Evolutionary conservation across 2,113 vertebrate species (phyloP), one percentile per base, ranked within the genome.

Genomic region (Lathamus discolor): DNA sequence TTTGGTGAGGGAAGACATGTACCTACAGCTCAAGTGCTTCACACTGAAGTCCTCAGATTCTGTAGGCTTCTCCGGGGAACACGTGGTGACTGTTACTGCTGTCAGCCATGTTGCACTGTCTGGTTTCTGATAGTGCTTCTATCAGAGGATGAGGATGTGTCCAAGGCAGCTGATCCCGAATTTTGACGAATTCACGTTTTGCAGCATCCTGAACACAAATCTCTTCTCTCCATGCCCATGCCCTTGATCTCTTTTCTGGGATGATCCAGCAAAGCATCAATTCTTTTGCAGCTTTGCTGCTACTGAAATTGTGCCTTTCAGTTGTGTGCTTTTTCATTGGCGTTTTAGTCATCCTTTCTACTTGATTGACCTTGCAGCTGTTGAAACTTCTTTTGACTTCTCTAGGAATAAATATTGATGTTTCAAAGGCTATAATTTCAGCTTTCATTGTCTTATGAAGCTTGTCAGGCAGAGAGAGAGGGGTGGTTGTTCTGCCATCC

Each of bases 161-260:
- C 31, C 31, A 27, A 17, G 13, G 20, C 37, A 85, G 43, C 17
- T 17, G 35, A 78, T 68, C 29, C 19, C 29, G 44, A 74, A 48
- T 77, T 57, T 16, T 75, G 6, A 31, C 15, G 9, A 31, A 13
- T 14, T 77, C 39, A 8, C 0, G 0, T 62, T 91, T 66, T 88
- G 43, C 6, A 11, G 41, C 25, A 13, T 90, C 29, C 15, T 43
- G 1, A 0, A 2, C 27, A 49, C 4, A 28, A 9, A 49, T 41
- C 33, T 61, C 10, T 59, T 74, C 31, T 77, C 15, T 72, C 4
- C 6, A 4, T 0, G 1, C 17, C 4, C 2, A 1, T 88, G 66
- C 17, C 29, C 6, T 49, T 81, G 31, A 59, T 82, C 11, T 67
- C 10, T 55, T 84, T 61, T 7, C 4, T 51, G 61, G 12, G 6